Evolutionary conservation across 2,113 vertebrate species (phyloP), one percentile per base, ranked within the genome.

Genomic region (Synodontis membranacea): DNA sequence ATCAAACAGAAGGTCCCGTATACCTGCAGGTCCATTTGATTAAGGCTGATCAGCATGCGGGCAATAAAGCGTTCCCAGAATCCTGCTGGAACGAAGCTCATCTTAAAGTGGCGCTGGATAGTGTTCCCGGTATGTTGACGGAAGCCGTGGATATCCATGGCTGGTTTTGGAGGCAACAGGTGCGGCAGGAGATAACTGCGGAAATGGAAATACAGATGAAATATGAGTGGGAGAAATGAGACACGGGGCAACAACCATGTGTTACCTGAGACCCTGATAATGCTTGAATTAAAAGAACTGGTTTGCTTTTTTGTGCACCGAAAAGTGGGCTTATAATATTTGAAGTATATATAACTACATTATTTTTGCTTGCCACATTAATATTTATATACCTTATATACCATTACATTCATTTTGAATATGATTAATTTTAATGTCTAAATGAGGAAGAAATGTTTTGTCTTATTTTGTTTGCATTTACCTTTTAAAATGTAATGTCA

Each of bases 21-120:
- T 94, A 99, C 98, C 97, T 99, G 97, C 80, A 97, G 93, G 92
- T 99, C 98, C 97, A 99, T 99, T 91, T 98, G 96, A 0, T 95
- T 96, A 72, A 99, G 94, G 91, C 98, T 99, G 90, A 99, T 99
- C 83, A 99, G 95, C 96, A 99, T 99, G 84, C 98, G 93, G 14
- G 97, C 97, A 28, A 99, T 99, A 86, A 99, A 99, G 60, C 98
- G 94, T 50, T 99, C 97, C 98, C 98, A 99, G 90, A 99, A 99
- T 75, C 98, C 98, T 0, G 97, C 96, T 0, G 98, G 98, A 25
- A 99, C 97, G 46, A 99, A 99, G 91, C 97, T 99, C 98, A 99
- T 99, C 95, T 98, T 98, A 86, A 99, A 97, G 42, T 98, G 96
- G 44, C 98, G 95, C 89, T 98, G 96, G 76, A 99, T 95, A 19